Evolutionary conservation across 2,888 invertebrate species (phyloP), one percentile per base, ranked within the genome.

Genomic region (Amphipyra berbera): DNA sequence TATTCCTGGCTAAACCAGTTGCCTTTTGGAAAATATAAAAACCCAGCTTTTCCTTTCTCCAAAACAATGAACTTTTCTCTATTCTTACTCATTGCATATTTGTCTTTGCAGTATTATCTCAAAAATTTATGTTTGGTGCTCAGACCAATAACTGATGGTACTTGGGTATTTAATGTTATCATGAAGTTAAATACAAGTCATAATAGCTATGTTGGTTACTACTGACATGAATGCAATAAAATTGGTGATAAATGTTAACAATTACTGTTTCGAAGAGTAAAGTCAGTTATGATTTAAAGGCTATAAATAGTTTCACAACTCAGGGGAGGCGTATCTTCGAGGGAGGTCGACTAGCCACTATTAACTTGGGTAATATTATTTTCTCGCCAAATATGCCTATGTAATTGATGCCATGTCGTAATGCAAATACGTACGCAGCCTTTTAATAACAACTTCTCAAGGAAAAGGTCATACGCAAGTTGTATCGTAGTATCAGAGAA

Each of bases 251-350:
- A 9, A 48, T 61, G 38, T 48, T n/a, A 52, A 52, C 44, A 58
- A 38, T 55, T 14, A n/a, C 50, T 55, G 41, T 40, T 65, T 56
- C n/a, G n/a, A 38, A 37, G 27, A 49, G 9, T 42, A 8, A 45
- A 37, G 37, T 52, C 46, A 54, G 47, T 60, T 37, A n/a, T 48
- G 37, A 46, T 61, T 15, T 56, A 9, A 35, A 62, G 9, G 72
- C 76, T 78, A 79, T 66, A 61, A 80, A 80, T 79, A 81, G 76
- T 53, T 49, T 30, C 38, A 64, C 47, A 69, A 50, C 69, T 66
- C 61, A 42, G 67, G 49, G 76, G 77, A 70, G 78, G 74, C 58
- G 67, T 65, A 48, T 61, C 77, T 68, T 62, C 59, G 67, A 70
- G 80, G 80, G 80, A 80, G 78, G 79, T 67, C 68, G 56, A 50